Base-by-base conservation (phyloP, 2,113 vertebrate species). In the Pollachius pollachius region DNA sequence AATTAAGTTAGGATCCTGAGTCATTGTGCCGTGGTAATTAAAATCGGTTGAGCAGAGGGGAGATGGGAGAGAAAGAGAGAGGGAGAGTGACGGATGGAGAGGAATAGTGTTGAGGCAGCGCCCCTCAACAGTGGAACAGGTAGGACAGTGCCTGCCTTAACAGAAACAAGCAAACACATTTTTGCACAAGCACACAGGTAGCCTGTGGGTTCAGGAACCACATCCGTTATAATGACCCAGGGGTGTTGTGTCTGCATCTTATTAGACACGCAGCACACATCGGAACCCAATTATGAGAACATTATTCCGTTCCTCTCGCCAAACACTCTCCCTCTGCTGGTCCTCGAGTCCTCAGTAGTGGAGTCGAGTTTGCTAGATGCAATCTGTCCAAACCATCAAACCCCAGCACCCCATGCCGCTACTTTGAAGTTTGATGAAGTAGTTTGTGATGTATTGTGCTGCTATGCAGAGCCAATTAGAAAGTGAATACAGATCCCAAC, bases 1-100 rank as follows among this genome's bases (percentile, higher is more conserved):
- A 92, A 93, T 91, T 89, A 90, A 87, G 88, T 89, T 89, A 87
- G 17, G 89, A 92, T 89, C 83, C 89, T 86, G 79, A 90, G 90
- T 92, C 86, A 88, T 82, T 82, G 78, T 77, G 21, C 65, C 48
- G 75, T 48, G 76, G 85, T 93, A 91, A 92, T 93, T 92, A 92
- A 91, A 91, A 90, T 78, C 68, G 67, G 81, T 68, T 68, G 12
- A 21, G 16, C 21, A 34, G 25, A 30, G 52, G 13, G 52, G 17
- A 8, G 25, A 3, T 1, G 19, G n/a, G 19, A 61, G 59, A 61
- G 56, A 58, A 16, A 18, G 15, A 58, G 56, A 58, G 56, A 58
- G 56, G n/a, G 54, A 5, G 54, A 57, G 54, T 13, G 56, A 58
- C 9, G 4, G 57, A 0, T 5, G 2, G 57, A 11, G 56, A 58